Conservation (phyloP, 23 tunicate genomes). For the Clavelina lepadiformis region DNA sequence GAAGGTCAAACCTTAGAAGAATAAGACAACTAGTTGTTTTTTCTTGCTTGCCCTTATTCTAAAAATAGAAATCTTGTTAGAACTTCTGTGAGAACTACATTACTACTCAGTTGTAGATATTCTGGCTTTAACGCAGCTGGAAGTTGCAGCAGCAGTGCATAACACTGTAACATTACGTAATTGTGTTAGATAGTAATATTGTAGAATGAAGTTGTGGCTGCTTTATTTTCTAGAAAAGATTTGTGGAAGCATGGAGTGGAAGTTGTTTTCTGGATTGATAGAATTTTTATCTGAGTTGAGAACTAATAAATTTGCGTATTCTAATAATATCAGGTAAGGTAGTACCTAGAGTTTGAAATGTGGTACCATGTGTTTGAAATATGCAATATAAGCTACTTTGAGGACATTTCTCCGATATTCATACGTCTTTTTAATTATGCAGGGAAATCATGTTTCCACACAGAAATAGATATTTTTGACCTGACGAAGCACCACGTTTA, state of each 20-base stretch:
- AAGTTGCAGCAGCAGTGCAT: slow-evolving; percentile 2
- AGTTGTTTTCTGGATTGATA: neutral
- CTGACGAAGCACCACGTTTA: neutral
- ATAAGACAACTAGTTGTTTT: neutral
- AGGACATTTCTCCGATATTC: neutral
- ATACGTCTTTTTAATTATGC: neutral
- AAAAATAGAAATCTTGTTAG: slow-evolving; percentile 11
- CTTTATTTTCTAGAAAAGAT: neutral
- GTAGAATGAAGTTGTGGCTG: neutral
- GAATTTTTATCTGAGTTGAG: neutral
- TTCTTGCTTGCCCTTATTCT: slow-evolving; percentile 8
- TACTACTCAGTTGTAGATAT: neutral
- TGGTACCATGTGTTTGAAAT: slow-evolving; percentile 1
- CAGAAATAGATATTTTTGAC: neutral
- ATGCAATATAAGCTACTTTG: neutral
- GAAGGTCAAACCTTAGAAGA: slow-evolving; percentile 4
- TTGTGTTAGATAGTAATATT: neutral
- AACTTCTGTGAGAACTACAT: neutral
- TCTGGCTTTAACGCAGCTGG: neutral
- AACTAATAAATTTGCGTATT: neutral
- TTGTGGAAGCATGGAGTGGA: neutral
- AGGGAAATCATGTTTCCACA: neutral
- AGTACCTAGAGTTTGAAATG: neutral
- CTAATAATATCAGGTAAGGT: neutral
- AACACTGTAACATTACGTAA: neutral